Evolutionary conservation across 2,113 vertebrate genomes (phyloP), one percentile per base, ranked within the genome.

Genomic region (Aramus guarauna): DNA sequence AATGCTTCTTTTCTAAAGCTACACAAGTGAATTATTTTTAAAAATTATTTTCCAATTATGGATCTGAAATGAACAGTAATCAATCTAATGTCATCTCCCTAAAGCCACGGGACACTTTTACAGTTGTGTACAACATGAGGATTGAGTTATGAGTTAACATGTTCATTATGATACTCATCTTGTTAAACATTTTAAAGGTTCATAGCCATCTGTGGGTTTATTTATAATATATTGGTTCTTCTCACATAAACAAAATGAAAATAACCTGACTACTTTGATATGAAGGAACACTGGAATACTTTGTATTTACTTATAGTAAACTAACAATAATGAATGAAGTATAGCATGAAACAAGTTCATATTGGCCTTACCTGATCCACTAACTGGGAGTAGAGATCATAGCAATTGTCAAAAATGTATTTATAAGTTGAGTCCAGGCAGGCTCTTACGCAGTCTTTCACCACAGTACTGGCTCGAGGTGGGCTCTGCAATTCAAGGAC

Each of bases 371-470:
- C 99, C 99, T 99, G 99, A 94, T 99, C 99, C 60, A 99, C 97
- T 74, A 99, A 97, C n/a, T 99, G 99, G 78, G 97, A 98, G 95
- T 99, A 99, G 18, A 99, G 98, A 58, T 99, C 99, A 50, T 99
- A 98, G 97, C 99, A 99, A 94, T 99, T 99, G 95, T 99, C 99
- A 96, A 99, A 99, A 93, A 99, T 99, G 94, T 99, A 99, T 97
- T 98, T 99, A 88, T 99, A 99, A 0, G 99, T 99, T 22, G 99
- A 99, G 94, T 99, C 99, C 93, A 99, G 97, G 79, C 99, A 99
- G 2, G 99, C 99, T 94, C 98, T 98, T 53, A 99, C 99, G 58
- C 99, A 99, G 83, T 99, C 99, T 91, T 99, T 99, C 91, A 99
- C 99, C 58, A 99, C 99, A 85, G 97, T 97, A 36, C 99, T 99